A percentile compares a stretch with the other conserved stretches of the same genome.
phyloP scores from a whole-genome alignment of 2,113 vertebrate species.

The Pao palembangensis region DNA sequence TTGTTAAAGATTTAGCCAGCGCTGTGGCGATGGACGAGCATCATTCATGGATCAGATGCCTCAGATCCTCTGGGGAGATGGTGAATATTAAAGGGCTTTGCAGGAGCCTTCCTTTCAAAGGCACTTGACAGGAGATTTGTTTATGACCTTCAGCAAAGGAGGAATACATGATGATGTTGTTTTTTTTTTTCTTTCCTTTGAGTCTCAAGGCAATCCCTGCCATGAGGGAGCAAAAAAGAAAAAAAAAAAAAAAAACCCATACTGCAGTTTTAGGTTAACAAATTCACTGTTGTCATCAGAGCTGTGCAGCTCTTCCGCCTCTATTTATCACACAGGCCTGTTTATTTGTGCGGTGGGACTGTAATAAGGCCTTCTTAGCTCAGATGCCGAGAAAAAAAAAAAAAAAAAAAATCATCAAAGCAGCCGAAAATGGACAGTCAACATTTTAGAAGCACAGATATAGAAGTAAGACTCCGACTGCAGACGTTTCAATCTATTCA shows the following conservation, averaged over 20 bases:
- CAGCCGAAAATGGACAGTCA: slow-evolving; percentile 4
- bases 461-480: too few relatives aligned
- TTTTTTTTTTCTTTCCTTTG: slow-evolving; percentile 28
- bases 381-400: slow-evolving; percentile 14
- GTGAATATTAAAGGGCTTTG: slow-evolving; percentile 66
- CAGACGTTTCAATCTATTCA: slow-evolving; percentile 11
- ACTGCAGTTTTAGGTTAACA: slow-evolving; percentile 20
- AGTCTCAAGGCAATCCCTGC: slow-evolving; percentile 34
- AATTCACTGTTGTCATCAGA: slow-evolving; percentile 38
- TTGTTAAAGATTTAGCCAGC: slow-evolving; percentile 60
- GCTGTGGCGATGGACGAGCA: slow-evolving; percentile 17
- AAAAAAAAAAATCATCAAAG: slow-evolving; percentile 30
- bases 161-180: slow-evolving; percentile 40
- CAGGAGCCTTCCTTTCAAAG: slow-evolving; percentile 33
- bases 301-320: slow-evolving; percentile 3
- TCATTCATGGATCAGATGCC: slow-evolving; percentile 43
- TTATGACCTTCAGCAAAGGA: slow-evolving; percentile 65
- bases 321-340: slow-evolving; percentile 18
- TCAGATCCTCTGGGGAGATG: slow-evolving; percentile 55
- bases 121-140: slow-evolving; percentile 63
- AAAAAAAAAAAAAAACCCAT: background rate
- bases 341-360: slow-evolving; percentile 8
- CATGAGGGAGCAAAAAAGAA: background rate
- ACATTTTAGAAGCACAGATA: slow-evolving; percentile 4
- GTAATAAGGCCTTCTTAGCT: slow-evolving; percentile 3